Conservation (phyloP, 2,113 vertebrate genomes). For the human region GRCh38 chr3:113399501-113400000, state of each 20-base stretch:
- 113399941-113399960: slow-evolving; percentile 86
- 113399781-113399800: slow-evolving; percentile 10
- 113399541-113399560: neutral
- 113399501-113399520: neutral
- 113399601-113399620: neutral
- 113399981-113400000: slow-evolving; percentile 93
- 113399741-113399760: neutral
- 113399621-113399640: neutral
- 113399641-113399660: neutral
- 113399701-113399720: slow-evolving; percentile 13
- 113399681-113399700: neutral
- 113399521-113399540: neutral
- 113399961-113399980: slow-evolving; percentile 88
- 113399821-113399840: neutral
- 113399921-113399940: slow-evolving; percentile 91
- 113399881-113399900: slow-evolving; percentile 34
- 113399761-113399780: slow-evolving; percentile 26
- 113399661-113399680: neutral
- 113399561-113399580: neutral
- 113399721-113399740: neutral
- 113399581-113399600: neutral
- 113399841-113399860: neutral
- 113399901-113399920: slow-evolving; percentile 92
- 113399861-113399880: neutral
- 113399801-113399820: slow-evolving; percentile 33